These are phyloP conservation scores for Hydropotes inermis DNA, from an alignment of 2,113 vertebrate species.

Conservation along the genomic window DNA sequence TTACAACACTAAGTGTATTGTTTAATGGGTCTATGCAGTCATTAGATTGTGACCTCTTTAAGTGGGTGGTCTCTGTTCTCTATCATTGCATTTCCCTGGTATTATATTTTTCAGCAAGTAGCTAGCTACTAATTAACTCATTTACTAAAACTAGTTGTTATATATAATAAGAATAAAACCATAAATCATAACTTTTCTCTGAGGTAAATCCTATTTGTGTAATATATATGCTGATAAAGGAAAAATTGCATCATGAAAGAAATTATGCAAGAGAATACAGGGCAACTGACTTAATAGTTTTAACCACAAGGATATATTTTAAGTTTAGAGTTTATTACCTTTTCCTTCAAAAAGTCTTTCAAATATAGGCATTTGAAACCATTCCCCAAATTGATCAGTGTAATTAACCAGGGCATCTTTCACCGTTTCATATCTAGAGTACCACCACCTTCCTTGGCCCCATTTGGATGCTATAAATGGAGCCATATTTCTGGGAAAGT, in stretches of 20 bases:
- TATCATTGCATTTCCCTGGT: background rate
- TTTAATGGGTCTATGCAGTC: background rate
- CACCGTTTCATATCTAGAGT: slow-evolving; percentile 78
- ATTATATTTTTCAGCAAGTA: background rate
- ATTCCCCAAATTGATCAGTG: slow-evolving; percentile 77
- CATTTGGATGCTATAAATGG: slow-evolving; percentile 85
- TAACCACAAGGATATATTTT: background rate
- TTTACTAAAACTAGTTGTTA: background rate
- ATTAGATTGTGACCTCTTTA: background rate
- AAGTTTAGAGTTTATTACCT: slow-evolving; percentile 30
- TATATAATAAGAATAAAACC: background rate
- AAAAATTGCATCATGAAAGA: background rate
- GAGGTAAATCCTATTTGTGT: background rate
- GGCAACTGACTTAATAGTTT: background rate
- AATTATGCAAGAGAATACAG: background rate
- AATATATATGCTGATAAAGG: background rate
- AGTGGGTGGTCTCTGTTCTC: background rate
- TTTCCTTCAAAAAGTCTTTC: slow-evolving; percentile 67
- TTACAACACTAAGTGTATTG: background rate
- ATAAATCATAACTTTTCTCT: background rate
- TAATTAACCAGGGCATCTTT: slow-evolving; percentile 79
- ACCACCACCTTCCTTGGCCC: slow-evolving; percentile 82
- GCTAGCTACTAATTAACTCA: background rate
- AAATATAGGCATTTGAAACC: slow-evolving; percentile 70
- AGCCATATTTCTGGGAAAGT: slow-evolving; percentile 88